These are phyloP conservation scores for Chaetodon trifasciatus DNA, from an alignment of 2,797 vertebrate species.

Conservation along the genomic window DNA sequence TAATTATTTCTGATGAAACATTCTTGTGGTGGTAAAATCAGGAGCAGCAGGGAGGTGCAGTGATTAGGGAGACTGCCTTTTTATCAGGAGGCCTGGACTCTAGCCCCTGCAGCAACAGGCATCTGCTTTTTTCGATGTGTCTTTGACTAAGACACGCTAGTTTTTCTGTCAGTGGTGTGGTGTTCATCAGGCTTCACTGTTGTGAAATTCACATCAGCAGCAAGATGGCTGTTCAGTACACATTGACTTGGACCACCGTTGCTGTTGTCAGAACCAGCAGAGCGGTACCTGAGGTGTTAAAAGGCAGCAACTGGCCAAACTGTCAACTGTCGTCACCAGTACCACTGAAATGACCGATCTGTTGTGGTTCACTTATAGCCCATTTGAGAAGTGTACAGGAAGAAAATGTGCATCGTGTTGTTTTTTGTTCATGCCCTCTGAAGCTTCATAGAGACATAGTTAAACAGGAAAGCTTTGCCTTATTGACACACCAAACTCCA, in stretches of 20 bases:
- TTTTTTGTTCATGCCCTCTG: background rate
- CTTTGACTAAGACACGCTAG: slow-evolving; percentile 43
- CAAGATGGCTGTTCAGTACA: background rate
- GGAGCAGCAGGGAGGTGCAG: slow-evolving; percentile 37
- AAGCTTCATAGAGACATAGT: background rate
- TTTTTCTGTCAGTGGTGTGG: background rate
- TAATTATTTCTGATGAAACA: slow-evolving; percentile 61
- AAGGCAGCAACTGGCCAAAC: slow-evolving; percentile 23
- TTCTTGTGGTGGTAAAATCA: slow-evolving; percentile 46
- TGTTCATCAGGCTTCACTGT: background rate
- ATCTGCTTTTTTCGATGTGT: slow-evolving; percentile 42
- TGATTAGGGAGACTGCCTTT: slow-evolving; percentile 47
- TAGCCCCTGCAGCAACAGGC: slow-evolving; percentile 40
- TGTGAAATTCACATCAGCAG: slow-evolving; percentile 20
- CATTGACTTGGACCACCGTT: background rate
- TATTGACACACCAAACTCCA: background rate
- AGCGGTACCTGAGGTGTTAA: slow-evolving; percentile 19
- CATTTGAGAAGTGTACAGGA: slow-evolving; percentile 4
- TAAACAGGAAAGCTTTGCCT: background rate
- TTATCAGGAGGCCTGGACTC: slow-evolving; percentile 12
- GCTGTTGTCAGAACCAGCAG: slow-evolving; percentile 30
- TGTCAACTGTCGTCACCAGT: slow-evolving; percentile 10
- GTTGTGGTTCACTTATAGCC: background rate
- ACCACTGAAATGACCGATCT: slow-evolving; percentile 8
- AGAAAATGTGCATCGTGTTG: background rate